Evolutionary conservation across 64 coral and sea anemone genomes (phyloP).

Genomic region (Stichodactyla mertensii): DNA sequence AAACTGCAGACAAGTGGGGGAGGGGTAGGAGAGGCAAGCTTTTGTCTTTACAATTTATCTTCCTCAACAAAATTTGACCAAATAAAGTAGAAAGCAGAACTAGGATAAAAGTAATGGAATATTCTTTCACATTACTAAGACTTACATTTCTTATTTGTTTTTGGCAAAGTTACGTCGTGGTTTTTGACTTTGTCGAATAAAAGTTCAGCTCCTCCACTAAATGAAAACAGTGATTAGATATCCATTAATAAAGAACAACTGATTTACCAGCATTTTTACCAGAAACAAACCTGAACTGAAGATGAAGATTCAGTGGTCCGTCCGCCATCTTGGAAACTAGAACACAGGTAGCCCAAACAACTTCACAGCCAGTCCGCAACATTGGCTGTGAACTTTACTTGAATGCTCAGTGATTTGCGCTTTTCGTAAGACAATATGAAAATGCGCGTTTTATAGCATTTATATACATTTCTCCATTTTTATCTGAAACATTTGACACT

Average conservation of each 20-base stretch:
- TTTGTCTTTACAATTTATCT: no score
- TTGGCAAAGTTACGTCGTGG: conserved; percentile 61
- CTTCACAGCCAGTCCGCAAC: neutral
- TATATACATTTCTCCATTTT: no score
- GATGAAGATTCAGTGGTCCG: neutral
- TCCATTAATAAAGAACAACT: neutral
- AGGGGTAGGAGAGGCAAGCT: no score
- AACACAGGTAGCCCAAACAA: conserved; percentile 16
- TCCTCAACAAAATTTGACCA: no score
- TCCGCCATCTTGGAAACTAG: conserved; percentile 12
- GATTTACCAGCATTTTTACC: neutral
- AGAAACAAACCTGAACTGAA: conserved; percentile 4
- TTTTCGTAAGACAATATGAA: no score
- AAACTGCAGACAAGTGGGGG: neutral
- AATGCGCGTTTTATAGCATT: no score
- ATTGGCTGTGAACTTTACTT: neutral
- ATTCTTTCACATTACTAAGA: neutral
- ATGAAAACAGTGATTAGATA: conserved; percentile 5
- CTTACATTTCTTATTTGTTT: conserved; percentile 71
- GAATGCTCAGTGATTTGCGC: no score
- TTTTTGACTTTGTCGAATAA: conserved; percentile 92
- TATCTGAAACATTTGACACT: no score
- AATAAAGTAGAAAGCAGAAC: no score
- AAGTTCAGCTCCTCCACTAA: conserved; percentile 93
- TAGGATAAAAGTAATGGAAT: no score